Conservation (phyloP, 2,888 invertebrate genomes). For the Meiosimyza decipiens region DNA sequence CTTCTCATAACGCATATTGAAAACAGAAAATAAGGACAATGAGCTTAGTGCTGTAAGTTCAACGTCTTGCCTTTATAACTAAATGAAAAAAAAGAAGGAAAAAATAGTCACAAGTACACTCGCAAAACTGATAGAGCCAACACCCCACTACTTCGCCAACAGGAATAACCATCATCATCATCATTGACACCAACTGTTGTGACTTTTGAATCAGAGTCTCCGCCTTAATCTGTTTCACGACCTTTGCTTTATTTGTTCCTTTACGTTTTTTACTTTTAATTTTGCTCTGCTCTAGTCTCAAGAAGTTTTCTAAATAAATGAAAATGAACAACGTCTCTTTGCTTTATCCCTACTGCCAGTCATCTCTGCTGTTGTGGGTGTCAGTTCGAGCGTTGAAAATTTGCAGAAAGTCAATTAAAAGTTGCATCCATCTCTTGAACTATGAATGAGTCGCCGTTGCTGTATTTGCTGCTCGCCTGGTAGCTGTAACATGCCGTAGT, state of each 20-base stretch:
- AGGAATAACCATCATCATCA: background rate
- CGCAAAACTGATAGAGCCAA: background rate
- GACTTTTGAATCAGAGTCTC: too few species aligned
- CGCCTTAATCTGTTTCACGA: background rate
- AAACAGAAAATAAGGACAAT: too few species aligned
- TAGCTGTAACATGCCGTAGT: slow-evolving; percentile 4
- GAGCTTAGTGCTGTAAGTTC: background rate
- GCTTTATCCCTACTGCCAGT: background rate
- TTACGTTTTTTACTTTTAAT: background rate
- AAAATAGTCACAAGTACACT: background rate
- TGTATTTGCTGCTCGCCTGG: slow-evolving; percentile 6
- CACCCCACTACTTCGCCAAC: background rate
- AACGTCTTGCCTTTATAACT: slow-evolving; percentile 3
- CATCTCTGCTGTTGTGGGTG: slow-evolving; percentile 8
- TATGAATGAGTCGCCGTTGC: background rate
- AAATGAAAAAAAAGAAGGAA: slow-evolving; percentile 1
- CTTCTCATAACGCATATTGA: too few species aligned
- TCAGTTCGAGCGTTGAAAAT: slow-evolving; percentile 1
- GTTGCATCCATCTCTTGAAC: slow-evolving; percentile 38
- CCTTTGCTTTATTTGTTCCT: background rate
- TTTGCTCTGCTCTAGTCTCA: slow-evolving; percentile 14
- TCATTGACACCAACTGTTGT: background rate
- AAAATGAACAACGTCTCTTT: slow-evolving; percentile 24
- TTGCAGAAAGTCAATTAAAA: slow-evolving; percentile 57
- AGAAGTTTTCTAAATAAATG: slow-evolving; percentile 32